Base-by-base conservation (phyloP, 1,140 invertebrate genomes). In the Drosophila seguyi region DNA sequence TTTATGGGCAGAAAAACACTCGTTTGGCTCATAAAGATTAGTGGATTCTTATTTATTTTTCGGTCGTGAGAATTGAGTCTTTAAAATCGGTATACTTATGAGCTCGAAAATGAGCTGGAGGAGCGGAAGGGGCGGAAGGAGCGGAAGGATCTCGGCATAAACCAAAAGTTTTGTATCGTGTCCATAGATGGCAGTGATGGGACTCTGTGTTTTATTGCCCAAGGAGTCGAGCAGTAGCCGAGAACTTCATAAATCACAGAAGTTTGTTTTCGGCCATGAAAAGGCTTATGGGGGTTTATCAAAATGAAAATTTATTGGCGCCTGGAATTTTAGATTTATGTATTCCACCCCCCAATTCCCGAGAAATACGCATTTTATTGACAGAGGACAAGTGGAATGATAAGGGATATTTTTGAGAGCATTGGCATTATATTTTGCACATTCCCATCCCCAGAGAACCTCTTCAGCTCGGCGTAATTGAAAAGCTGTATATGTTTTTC, bases 241-340 rank as follows among this genome's bases (percentile, higher is more conserved):
- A 78, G 79, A 80, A 88, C 85, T 88, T 88, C 84, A 88, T 88
- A 88, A 88, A 88, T 88, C 84, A 88, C 84, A 90, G 87, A 88
- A 88, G 76, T 87, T 87, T 87, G 83, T 67, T 86, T 82, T 83
- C 53, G 85, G 85, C 83, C 79, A 86, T 86, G 82, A 86, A 86
- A 86, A 86, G 82, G 82, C 84, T 88, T 88, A 88, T 79, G 85
- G 85, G 80, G 84, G 85, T 81, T 88, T 88, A 88, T 90, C 84
- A 88, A 88, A 88, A 88, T 90, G 84, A 88, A 88, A 88, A 88
- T 88, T 88, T 88, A 88, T 88, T 88, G 84, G 68, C 74, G 76
- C 77, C 72, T 66, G 76, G 79, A 77, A 88, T 90, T 90, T 84
- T 65, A 88, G 85, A 88, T 88, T 88, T 88, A 88, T 88, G 84